Evolutionary conservation across 2,888 invertebrate genomes (phyloP).

Genomic region (Anorthoa munda): DNA sequence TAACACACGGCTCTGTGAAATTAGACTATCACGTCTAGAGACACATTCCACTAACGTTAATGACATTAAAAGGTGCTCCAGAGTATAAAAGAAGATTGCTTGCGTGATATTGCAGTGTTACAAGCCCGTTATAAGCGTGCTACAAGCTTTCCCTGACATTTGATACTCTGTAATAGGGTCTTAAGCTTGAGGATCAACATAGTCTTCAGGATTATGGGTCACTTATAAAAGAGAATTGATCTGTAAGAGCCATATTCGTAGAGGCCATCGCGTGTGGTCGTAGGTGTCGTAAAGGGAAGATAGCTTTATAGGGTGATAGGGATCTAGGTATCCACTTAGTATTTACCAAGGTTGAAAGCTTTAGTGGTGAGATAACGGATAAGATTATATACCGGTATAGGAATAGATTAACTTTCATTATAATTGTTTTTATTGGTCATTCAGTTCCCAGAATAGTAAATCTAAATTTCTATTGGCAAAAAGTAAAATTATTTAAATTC

Average conservation of each 20-base stretch:
- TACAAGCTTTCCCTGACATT: constrained; percentile 42
- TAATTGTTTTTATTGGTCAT: background rate
- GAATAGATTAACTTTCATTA: background rate
- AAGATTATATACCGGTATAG: constrained; percentile 5
- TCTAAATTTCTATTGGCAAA: too few relatives aligned
- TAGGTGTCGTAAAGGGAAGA: constrained; percentile 7
- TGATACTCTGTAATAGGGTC: constrained; percentile 53
- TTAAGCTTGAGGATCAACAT: constrained; percentile 38
- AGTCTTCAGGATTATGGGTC: constrained; percentile 28
- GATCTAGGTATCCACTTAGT: constrained; percentile 6
- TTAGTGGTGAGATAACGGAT: background rate
- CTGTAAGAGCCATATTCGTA: constrained; percentile 5
- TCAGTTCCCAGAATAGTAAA: background rate
- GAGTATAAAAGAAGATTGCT: constrained; percentile 66
- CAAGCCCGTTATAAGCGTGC: constrained; percentile 40
- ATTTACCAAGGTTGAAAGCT: background rate
- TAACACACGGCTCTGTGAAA: constrained; percentile 33
- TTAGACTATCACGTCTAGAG: constrained; percentile 58
- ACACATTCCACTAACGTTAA: constrained; percentile 55
- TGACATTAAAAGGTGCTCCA: constrained; percentile 47
- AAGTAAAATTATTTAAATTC: too few relatives aligned
- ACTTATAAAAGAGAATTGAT: constrained; percentile 41
- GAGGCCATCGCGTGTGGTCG: background rate
- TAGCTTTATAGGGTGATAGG: constrained; percentile 7
- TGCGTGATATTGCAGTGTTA: constrained; percentile 48